phyloP scores from a whole-genome alignment of 2,888 invertebrate genomes.

The Ditula angustiorana region DNA sequence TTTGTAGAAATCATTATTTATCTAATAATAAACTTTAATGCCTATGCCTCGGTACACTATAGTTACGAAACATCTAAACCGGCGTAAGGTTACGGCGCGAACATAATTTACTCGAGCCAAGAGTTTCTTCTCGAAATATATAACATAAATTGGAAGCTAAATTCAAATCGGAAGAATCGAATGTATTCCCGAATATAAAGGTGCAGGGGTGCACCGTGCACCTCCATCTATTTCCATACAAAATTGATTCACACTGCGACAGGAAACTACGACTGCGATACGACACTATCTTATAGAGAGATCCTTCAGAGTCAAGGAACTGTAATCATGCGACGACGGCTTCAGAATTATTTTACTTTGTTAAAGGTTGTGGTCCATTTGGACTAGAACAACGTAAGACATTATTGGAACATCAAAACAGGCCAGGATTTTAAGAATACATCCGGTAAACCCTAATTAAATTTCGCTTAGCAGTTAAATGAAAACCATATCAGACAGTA shows the following conservation, averaged over 20 bases:
- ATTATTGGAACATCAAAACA: too few species aligned
- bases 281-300: conserved; percentile 54
- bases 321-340: conserved; percentile 17
- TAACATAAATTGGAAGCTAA: conserved; percentile 30
- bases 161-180: conserved; percentile 46
- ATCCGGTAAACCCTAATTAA: too few species aligned
- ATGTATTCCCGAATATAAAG: conserved; percentile 46
- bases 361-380: background rate
- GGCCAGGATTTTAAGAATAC: too few species aligned
- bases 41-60: background rate
- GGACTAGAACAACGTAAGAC: too few species aligned
- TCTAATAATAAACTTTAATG: background rate
- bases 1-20: background rate
- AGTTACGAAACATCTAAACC: conserved; percentile 12
- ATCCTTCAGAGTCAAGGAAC: conserved; percentile 46
- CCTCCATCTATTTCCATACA: conserved; percentile 63
- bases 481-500: too few species aligned
- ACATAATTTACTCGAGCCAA: conserved; percentile 17
- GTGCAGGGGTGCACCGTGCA: conserved; percentile 53
- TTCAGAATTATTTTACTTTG: background rate
- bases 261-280: conserved; percentile 63
- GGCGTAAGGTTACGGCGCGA: background rate
- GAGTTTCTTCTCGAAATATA: conserved; percentile 12
- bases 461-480: too few species aligned
- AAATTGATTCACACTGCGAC: conserved; percentile 62